Evolutionary conservation across 2,888 invertebrate species (phyloP).

Genomic region (Parnassius apollo): DNA sequence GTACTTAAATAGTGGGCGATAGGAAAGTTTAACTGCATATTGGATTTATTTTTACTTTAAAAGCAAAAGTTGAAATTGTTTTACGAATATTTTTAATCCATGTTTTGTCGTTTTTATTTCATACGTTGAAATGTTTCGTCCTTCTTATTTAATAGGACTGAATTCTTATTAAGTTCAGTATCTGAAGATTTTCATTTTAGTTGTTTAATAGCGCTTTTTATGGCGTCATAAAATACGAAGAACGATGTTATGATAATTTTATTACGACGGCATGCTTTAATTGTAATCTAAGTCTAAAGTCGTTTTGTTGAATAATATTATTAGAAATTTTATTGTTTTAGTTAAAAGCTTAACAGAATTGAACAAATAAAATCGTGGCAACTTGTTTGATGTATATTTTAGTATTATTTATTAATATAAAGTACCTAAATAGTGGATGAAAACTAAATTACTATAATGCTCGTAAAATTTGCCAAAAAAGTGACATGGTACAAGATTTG

Average conservation of each 20-base stretch:
- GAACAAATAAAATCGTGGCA: too few species aligned
- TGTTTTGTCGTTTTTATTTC: constrained; percentile 15
- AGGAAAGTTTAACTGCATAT: too few species aligned
- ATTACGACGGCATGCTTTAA: constrained; percentile 22
- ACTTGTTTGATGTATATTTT: too few species aligned
- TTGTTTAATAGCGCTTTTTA: constrained; percentile 28
- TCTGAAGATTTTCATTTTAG: constrained; percentile 26
- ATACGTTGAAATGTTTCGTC: constrained; percentile 6
- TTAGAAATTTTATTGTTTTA: constrained; percentile 15
- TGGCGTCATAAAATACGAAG: constrained; percentile 25
- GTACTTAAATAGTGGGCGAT: too few species aligned
- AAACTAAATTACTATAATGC: too few species aligned
- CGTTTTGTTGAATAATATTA: constrained; percentile 15
- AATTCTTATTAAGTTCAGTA: constrained; percentile 21
- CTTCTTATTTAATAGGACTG: constrained; percentile 11
- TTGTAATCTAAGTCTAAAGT: constrained; percentile 24
- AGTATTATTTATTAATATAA: too few species aligned
- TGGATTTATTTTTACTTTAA: background rate
- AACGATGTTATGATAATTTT: constrained; percentile 29
- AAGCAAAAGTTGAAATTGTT: background rate
- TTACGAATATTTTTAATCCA: constrained; percentile 6
- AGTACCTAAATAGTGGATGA: too few species aligned
- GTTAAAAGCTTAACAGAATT: background rate
- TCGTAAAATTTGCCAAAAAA: too few species aligned
- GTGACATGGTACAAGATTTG: too few species aligned